These are phyloP conservation scores for Muschampia staudingeri DNA, from an alignment of 2,888 invertebrate species.

Conservation along the genomic window DNA sequence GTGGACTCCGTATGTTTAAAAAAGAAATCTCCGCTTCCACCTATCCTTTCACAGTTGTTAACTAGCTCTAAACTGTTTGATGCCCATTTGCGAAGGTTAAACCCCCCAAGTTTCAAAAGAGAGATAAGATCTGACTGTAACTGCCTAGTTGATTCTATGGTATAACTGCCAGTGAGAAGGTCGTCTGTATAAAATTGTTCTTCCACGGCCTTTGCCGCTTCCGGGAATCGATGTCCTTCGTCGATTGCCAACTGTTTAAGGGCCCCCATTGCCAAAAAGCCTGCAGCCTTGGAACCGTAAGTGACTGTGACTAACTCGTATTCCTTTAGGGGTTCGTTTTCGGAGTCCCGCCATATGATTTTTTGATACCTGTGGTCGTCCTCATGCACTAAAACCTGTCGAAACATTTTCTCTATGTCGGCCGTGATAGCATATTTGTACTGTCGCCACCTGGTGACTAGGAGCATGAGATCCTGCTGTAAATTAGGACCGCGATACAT, in stretches of 20 bases:
- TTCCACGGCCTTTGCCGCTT: neutral
- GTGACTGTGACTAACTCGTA: neutral
- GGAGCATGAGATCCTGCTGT: neutral
- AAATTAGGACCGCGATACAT: conserved; percentile 18
- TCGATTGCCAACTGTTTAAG: neutral
- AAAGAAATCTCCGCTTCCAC: neutral
- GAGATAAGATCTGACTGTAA: neutral
- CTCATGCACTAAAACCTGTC: neutral
- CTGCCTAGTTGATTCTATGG: neutral
- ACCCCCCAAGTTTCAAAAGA: neutral
- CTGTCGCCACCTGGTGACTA: neutral
- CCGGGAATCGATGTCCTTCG: conserved; percentile 2
- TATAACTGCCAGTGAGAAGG: neutral
- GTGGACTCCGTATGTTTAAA: neutral
- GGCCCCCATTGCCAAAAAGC: conserved; percentile 14
- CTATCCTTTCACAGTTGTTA: neutral
- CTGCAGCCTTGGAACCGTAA: conserved; percentile 13
- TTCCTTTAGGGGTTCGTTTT: neutral
- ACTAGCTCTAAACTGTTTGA: neutral
- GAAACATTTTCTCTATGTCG: conserved; percentile 29
- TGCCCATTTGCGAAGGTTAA: neutral
- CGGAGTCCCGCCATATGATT: neutral
- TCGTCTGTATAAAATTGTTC: conserved; percentile 20
- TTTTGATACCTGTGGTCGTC: conserved; percentile 2
- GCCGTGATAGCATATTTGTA: conserved; percentile 17